A percentile compares a stretch with the other conserved stretches of the same genome.
Evolutionary conservation across 1,140 invertebrate species (phyloP).

Genomic region (Steinernema khuongi): DNA sequence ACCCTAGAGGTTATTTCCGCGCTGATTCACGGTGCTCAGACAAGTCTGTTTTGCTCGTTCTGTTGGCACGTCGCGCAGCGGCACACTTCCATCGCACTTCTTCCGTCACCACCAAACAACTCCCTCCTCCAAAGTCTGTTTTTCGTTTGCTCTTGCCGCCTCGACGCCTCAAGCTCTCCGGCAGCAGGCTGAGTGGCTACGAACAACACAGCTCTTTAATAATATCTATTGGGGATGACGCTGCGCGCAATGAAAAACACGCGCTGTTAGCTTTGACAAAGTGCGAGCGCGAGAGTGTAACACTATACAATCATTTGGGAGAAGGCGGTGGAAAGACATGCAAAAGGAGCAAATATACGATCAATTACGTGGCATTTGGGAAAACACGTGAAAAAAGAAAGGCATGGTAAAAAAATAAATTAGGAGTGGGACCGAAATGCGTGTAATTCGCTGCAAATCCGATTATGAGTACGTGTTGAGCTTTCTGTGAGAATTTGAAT

Average conservation of each 20-base stretch:
- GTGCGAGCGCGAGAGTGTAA: not conserved
- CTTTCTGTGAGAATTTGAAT: too few species aligned
- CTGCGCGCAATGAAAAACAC: not conserved
- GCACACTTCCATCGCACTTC: not conserved
- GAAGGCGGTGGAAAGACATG: not conserved
- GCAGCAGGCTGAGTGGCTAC: not conserved
- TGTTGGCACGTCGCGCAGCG: not conserved
- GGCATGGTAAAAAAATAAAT: too few species aligned
- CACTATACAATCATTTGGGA: not conserved
- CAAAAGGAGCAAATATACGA: not conserved
- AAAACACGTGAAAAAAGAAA: not conserved
- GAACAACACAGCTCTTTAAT: constrained; percentile 7
- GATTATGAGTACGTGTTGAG: too few species aligned
- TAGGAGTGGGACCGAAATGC: too few species aligned
- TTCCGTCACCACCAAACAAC: not conserved
- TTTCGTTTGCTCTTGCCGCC: constrained; percentile 3
- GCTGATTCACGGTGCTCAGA: not conserved
- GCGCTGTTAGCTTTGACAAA: not conserved
- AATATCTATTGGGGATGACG: not conserved
- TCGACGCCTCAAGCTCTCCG: not conserved
- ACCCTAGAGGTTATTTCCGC: not conserved
- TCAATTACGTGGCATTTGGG: not conserved
- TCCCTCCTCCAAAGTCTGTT: not conserved
- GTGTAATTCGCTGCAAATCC: too few species aligned
- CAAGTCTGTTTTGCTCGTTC: not conserved